Percentiles rank a stretch among this genome's conserved stretches.
These are phyloP conservation scores for Calvadosia cruxmelitensis DNA, from an alignment of 30 jellyfish, hydroid and myxozoan species.

Conservation along the genomic window DNA sequence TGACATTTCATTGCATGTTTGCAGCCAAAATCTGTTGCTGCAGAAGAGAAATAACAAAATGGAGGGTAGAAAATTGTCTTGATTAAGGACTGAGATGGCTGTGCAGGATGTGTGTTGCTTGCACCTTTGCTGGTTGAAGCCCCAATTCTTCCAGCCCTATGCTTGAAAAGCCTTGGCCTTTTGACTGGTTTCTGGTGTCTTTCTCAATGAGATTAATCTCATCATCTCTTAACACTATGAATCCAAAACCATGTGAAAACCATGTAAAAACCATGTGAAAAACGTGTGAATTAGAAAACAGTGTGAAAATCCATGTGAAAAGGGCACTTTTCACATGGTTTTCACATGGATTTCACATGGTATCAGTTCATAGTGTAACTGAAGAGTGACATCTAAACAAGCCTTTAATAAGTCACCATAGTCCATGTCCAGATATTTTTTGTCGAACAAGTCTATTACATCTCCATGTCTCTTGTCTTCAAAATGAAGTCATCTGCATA, in stretches of 20 bases:
- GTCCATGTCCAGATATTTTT: constrained; percentile 6
- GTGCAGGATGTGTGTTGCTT: constrained; percentile 27
- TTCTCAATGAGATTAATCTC: constrained; percentile 14
- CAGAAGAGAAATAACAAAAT: constrained; percentile 13
- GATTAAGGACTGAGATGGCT: constrained; percentile 39
- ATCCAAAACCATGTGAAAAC: no score
- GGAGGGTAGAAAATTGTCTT: constrained; percentile 35
- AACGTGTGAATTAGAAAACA: no score
- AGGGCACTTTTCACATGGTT: no score
- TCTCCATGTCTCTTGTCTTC: constrained; percentile 21
- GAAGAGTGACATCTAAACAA: constrained; percentile 1
- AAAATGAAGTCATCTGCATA: constrained; percentile 2
- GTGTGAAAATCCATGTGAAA: no score
- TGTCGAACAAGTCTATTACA: constrained; percentile 4
- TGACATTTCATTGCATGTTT: constrained; percentile 17
- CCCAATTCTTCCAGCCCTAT: constrained; percentile 35
- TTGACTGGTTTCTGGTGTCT: constrained; percentile 45
- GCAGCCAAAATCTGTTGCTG: constrained; percentile 24
- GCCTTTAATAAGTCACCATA: constrained; percentile 2
- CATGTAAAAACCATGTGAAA: no score
- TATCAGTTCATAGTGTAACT: no score
- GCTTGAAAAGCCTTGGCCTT: constrained; percentile 23
- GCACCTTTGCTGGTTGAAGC: constrained; percentile 31
- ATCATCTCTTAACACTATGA: background rate
- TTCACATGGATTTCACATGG: no score